A percentile compares a stretch with the other conserved stretches of the same genome.
Evolutionary conservation across 92 coral and sea anemone species (phyloP).

Genomic region (Epizoanthus ramosus): DNA sequence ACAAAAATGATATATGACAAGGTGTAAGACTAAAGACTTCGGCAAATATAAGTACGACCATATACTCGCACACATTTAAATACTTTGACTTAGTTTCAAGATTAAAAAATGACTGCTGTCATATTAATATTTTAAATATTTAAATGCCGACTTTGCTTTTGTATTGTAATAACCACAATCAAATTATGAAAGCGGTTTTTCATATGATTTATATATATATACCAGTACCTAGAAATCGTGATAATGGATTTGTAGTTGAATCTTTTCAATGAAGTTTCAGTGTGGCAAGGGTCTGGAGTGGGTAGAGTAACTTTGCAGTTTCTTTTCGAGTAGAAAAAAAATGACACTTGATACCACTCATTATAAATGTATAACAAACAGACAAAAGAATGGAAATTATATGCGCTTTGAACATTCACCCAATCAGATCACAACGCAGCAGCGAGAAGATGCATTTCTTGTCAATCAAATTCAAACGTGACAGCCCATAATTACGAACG

Average conservation of each 20-base stretch:
- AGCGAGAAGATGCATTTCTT: constrained; percentile 46
- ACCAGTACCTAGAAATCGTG: not conserved
- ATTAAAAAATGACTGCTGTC: constrained; percentile 6
- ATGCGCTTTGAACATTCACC: constrained; percentile 24
- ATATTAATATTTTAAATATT: constrained; percentile 23
- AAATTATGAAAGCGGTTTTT: not conserved
- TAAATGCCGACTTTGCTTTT: not conserved
- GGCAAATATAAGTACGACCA: not conserved
- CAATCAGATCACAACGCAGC: constrained; percentile 33
- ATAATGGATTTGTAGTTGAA: not conserved
- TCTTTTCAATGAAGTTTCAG: not conserved
- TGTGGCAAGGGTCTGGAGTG: not conserved
- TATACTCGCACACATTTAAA: not conserved
- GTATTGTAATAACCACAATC: constrained; percentile 8
- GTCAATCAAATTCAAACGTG: constrained; percentile 81
- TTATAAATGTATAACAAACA: not conserved
- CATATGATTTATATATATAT: too few relatives aligned
- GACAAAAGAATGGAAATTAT: constrained; percentile 29
- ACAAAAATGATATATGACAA: not conserved
- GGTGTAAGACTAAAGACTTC: too few relatives aligned
- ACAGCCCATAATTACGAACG: constrained; percentile 81
- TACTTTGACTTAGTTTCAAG: not conserved
- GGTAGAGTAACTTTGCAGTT: too few relatives aligned
- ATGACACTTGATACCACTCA: constrained; percentile 32
- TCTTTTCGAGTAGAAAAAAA: not conserved